Percentiles rank a stretch among this genome's conserved stretches.
phyloP scores from a whole-genome alignment of 1,140 invertebrate species.

The Formica selysi region DNA sequence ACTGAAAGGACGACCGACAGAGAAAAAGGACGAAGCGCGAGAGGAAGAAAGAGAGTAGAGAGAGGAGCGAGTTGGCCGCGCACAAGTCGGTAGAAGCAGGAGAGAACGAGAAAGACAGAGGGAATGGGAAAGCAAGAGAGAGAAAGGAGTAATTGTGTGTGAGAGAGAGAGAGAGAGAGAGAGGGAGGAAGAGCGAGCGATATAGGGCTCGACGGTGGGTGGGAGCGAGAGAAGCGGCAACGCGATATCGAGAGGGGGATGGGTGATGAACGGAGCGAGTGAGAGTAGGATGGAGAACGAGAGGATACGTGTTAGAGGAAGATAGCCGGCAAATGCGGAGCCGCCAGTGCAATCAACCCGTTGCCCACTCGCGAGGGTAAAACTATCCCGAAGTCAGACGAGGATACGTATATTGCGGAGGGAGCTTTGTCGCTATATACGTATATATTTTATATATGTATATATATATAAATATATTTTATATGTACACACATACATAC shows the following conservation, averaged over 20 bases:
- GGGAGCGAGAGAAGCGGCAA: conserved; percentile 53
- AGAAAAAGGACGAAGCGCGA: conserved; percentile 63
- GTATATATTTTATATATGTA: conserved; percentile 32
- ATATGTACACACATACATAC: neutral
- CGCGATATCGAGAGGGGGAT: conserved; percentile 51
- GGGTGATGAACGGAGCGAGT: conserved; percentile 61
- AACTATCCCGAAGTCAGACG: conserved; percentile 83
- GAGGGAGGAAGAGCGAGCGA: conserved; percentile 15
- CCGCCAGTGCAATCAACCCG: conserved; percentile 86
- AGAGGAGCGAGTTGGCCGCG: conserved; percentile 50
- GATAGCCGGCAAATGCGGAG: conserved; percentile 79
- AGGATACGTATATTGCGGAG: conserved; percentile 77
- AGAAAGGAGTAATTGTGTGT: conserved; percentile 9
- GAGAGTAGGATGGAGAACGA: conserved; percentile 48
- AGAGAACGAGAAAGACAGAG: conserved; percentile 64
- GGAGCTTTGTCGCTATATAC: conserved; percentile 59
- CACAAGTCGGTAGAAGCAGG: conserved; percentile 33
- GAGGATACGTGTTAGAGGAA: conserved; percentile 53
- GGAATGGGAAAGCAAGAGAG: conserved; percentile 55
- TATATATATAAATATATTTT: conserved; percentile 7
- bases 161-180: conserved; percentile 62
- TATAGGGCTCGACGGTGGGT: conserved; percentile 48
- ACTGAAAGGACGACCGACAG: conserved; percentile 62
- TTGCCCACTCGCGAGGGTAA: conserved; percentile 82
- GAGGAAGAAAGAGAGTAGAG: conserved; percentile 54